phyloP scores from a whole-genome alignment of 2,797 vertebrate genomes.

The Chloroceryle amazona region DNA sequence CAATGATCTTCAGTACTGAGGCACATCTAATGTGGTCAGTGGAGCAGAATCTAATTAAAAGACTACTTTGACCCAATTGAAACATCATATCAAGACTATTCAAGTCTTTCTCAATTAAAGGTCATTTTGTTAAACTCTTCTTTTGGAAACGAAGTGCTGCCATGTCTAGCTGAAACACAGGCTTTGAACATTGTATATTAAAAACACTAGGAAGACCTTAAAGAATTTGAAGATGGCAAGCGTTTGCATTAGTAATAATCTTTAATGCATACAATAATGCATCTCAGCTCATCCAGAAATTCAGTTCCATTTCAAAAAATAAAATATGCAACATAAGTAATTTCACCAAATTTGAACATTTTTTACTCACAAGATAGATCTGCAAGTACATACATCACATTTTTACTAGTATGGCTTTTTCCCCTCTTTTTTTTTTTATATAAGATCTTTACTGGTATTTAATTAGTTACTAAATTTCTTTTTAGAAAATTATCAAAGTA shows the following conservation, averaged over 20 bases:
- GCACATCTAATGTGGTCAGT: neutral
- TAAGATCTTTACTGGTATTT: slow-evolving; percentile 65
- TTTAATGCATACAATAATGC: slow-evolving; percentile 73
- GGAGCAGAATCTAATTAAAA: slow-evolving; percentile 38
- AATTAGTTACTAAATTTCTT: slow-evolving; percentile 68
- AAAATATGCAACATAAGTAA: slow-evolving; percentile 48
- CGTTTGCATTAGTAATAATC: slow-evolving; percentile 62
- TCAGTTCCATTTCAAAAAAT: slow-evolving; percentile 49
- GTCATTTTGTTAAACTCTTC: slow-evolving; percentile 69
- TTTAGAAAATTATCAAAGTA: slow-evolving; percentile 71
- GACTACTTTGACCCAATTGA: slow-evolving; percentile 49
- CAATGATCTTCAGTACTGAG: slow-evolving; percentile 28
- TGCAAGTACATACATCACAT: slow-evolving; percentile 71
- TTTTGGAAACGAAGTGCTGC: slow-evolving; percentile 75
- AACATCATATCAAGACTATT: slow-evolving; percentile 23
- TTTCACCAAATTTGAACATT: slow-evolving; percentile 64
- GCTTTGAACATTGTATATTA: slow-evolving; percentile 47
- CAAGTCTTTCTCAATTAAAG: slow-evolving; percentile 43
- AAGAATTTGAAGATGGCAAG: slow-evolving; percentile 67
- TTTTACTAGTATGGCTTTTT: slow-evolving; percentile 85
- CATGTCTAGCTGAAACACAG: slow-evolving; percentile 61
- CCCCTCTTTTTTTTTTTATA: slow-evolving; percentile 27
- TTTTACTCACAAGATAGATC: slow-evolving; percentile 64
- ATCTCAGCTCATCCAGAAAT: slow-evolving; percentile 55
- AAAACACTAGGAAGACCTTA: slow-evolving; percentile 58